Conservation (phyloP, 2,888 invertebrate genomes). For the Phaedon cochleariae region DNA sequence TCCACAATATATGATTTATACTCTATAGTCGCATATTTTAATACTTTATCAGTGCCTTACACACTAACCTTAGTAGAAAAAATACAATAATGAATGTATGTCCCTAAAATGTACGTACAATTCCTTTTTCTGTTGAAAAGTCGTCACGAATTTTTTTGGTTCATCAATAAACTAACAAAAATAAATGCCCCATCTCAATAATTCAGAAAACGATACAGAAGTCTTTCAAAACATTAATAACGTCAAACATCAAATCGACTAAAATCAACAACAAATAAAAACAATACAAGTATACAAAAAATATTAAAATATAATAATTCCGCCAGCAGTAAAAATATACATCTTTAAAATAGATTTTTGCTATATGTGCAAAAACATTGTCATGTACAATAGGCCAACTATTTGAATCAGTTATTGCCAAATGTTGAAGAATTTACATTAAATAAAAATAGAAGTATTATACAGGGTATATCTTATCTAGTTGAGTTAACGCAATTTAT, state of each 20-base stretch:
- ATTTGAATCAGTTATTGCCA: slow-evolving; percentile 13
- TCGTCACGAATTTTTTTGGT: background rate
- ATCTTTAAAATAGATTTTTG: slow-evolving; percentile 20
- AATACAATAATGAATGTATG: background rate
- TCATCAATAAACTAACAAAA: background rate
- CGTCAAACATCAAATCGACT: background rate
- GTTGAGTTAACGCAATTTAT: too few relatives aligned
- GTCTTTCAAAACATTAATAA: slow-evolving; percentile 9
- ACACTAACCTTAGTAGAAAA: background rate
- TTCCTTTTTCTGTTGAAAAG: background rate
- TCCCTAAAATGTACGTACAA: background rate
- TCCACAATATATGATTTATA: slow-evolving; percentile 43
- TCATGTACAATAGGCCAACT: slow-evolving; percentile 12
- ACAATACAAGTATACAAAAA: slow-evolving; percentile 16
- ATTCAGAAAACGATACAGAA: slow-evolving; percentile 3
- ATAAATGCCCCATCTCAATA: background rate
- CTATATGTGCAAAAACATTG: background rate
- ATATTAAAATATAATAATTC: too few relatives aligned
- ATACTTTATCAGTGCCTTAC: background rate
- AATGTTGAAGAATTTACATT: too few relatives aligned
- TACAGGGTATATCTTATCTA: too few relatives aligned
- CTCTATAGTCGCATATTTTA: background rate
- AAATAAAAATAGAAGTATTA: too few relatives aligned
- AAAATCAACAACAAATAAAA: slow-evolving; percentile 8
- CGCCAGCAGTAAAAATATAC: slow-evolving; percentile 26